Evolutionary conservation across 2,888 invertebrate genomes (phyloP), one percentile per base, ranked within the genome.

Genomic region (Limnephilus auricula): DNA sequence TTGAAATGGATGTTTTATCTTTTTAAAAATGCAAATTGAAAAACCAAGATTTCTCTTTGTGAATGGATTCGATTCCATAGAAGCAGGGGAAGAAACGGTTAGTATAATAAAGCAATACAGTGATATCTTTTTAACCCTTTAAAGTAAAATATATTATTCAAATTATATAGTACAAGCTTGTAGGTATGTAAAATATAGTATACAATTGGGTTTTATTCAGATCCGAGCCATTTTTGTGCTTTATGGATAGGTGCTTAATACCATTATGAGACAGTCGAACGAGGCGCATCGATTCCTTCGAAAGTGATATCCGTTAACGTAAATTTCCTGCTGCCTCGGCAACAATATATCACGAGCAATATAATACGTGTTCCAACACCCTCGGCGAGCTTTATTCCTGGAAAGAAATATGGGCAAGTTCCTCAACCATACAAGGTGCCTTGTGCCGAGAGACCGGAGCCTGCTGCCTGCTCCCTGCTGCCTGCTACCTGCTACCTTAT

Each of bases 291-390:
- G 86, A 90, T 90, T 90, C 45, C 34, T 32, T 90, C 84, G 88
- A 92, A 90, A 91, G 91, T 80, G 92, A 91, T 92, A 93, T 92
- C 90, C 91, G 90, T 92, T 93, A 92, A 85, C 92, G 90, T 90
- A 91, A 91, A 93, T 92, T 93, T 91, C 89, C 92, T 90, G 90
- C 92, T 91, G 90, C 93, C 90, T 84, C 78, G 92, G 92, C 84
- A 91, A 90, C 92, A 88, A 92, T 93, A 91, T 92, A 93, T 93
- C 92, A 92, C 45, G 91, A 89, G 90, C 91, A 93, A 93, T 93
- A 92, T 93, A 93, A 93, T 92, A 93, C 93, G 91, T 93, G 91
- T 92, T 92, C 92, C 89, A 91, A 79, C 89, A 89, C 89, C 90
- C 92, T 80, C 31, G 45, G 90, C 85, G 91, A 89, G 91, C 92